Conservation (phyloP, 2,797 vertebrate species). For the Galago senegalensis region DNA sequence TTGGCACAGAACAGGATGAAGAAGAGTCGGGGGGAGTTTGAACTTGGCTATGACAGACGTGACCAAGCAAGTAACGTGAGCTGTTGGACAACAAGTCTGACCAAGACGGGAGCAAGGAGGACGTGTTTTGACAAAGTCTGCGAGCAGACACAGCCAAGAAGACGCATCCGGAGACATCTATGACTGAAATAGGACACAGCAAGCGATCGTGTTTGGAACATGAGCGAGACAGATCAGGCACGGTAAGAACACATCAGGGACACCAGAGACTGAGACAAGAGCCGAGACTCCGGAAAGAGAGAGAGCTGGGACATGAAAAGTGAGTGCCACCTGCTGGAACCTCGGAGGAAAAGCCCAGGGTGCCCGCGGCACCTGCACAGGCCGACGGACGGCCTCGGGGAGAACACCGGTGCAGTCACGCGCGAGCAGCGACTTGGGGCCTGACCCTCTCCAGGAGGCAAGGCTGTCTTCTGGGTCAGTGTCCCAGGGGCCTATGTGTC, state of each 20-base stretch:
- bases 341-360: slow-evolving; percentile 1
- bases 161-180: background rate
- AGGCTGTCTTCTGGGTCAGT: slow-evolving; percentile 79
- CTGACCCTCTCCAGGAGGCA: slow-evolving; percentile 66
- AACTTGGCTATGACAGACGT: background rate
- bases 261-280: slow-evolving; percentile 40
- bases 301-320: background rate
- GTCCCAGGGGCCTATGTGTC: slow-evolving; percentile 76
- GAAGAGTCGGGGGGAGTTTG: background rate
- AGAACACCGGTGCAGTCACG: background rate
- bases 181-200: slow-evolving; percentile 4
- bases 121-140: slow-evolving; percentile 2
- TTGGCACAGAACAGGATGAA: background rate
- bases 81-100: slow-evolving; percentile 16
- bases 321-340: slow-evolving; percentile 15
- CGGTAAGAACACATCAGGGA: background rate
- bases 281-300: background rate
- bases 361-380: background rate
- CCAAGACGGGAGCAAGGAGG: background rate
- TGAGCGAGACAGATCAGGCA: slow-evolving; percentile 49
- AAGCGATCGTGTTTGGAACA: background rate
- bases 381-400: background rate
- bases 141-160: slow-evolving; percentile 50
- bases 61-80: background rate
- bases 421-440: slow-evolving; percentile 7